These are phyloP conservation scores for Chelmon rostratus DNA, from an alignment of 2,797 vertebrate species.

Conservation along the genomic window DNA sequence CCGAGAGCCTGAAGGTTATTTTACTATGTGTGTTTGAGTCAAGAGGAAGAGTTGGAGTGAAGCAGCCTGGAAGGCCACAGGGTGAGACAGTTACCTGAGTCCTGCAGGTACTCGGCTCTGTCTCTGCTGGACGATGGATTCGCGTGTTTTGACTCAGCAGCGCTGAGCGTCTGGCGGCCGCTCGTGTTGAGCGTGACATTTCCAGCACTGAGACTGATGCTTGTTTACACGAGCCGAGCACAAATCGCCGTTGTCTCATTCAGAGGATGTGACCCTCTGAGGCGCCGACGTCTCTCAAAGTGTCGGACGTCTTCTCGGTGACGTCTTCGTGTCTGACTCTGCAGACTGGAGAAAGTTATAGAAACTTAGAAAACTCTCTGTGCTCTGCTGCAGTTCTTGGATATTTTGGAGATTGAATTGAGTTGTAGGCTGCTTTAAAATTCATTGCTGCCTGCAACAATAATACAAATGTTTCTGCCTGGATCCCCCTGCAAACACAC, in stretches of 20 bases:
- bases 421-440: constrained; percentile 14
- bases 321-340: not conserved
- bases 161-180: constrained; percentile 21
- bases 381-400: not conserved
- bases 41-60: not conserved
- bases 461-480: not conserved
- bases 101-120: constrained; percentile 20
- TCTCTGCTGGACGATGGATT: constrained; percentile 29
- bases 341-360: constrained; percentile 4
- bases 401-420: not conserved
- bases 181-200: constrained; percentile 51
- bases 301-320: not conserved
- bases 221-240: constrained; percentile 45
- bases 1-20: constrained; percentile 5
- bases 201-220: constrained; percentile 38
- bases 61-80: not conserved
- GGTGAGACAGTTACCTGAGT: constrained; percentile 23
- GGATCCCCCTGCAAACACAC: not conserved
- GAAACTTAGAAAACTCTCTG: not conserved
- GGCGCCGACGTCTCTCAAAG: not conserved
- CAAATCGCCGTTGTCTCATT: constrained; percentile 24
- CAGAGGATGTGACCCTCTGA: constrained; percentile 12
- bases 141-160: constrained; percentile 57
- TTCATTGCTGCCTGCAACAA: constrained; percentile 14
- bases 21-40: not conserved